A percentile compares a stretch with the other conserved stretches of the same genome.
phyloP scores from a whole-genome alignment of 2,797 vertebrate genomes.

The Lacerta bilineata region DNA sequence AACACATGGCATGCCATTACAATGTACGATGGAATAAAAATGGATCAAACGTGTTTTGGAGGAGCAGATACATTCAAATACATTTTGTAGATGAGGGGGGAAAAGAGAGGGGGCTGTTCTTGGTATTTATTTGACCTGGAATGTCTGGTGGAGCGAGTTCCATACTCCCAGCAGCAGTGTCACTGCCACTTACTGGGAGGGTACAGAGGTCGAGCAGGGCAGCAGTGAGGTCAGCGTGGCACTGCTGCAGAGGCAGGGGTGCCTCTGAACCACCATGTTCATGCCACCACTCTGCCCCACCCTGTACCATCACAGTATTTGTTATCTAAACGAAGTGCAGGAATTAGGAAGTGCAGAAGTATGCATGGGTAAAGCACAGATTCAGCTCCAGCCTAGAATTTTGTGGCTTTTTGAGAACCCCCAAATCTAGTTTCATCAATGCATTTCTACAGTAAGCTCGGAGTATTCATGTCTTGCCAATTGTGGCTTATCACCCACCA shows the following conservation, averaged over 20 bases:
- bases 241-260: too few species aligned
- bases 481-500: background rate
- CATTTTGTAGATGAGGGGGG: conserved; percentile 6
- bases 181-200: too few species aligned
- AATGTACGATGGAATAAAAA: conserved; percentile 26
- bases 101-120: background rate
- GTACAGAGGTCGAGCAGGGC: too few species aligned
- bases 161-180: too few species aligned
- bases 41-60: conserved; percentile 9
- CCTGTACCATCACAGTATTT: too few species aligned
- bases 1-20: conserved; percentile 13
- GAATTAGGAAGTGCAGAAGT: background rate
- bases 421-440: background rate
- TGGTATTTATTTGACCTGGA: conserved; percentile 45
- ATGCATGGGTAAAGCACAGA: background rate
- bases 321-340: background rate
- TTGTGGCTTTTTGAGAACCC: conserved; percentile 48
- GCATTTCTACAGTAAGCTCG: background rate
- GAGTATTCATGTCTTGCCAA: background rate
- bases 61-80: conserved; percentile 30
- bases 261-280: too few species aligned
- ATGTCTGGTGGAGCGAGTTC: too few species aligned
- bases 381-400: background rate
- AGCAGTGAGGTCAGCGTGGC: too few species aligned
- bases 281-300: too few species aligned